phyloP scores from a whole-genome alignment of 53 echinoderm and acorn worm genomes.

The Holothuria leucospilota region DNA sequence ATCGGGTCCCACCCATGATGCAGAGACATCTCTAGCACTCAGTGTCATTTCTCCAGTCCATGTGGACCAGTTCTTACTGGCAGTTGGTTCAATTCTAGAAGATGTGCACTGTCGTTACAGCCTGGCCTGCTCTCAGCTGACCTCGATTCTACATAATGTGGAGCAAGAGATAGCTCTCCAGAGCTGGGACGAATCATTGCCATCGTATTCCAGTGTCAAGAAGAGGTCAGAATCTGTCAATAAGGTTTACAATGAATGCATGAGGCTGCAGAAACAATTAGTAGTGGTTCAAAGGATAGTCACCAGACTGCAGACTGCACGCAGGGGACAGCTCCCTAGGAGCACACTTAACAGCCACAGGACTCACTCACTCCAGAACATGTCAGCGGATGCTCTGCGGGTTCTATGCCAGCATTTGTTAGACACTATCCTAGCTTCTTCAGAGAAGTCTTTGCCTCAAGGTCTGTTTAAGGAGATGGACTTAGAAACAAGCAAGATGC shows the following conservation, averaged over 20 bases:
- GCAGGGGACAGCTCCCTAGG: background rate
- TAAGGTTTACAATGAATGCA: slow-evolving; percentile 80
- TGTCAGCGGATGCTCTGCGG: slow-evolving; percentile 83
- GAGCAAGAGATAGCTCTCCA: slow-evolving; percentile 51
- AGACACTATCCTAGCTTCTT: slow-evolving; percentile 78
- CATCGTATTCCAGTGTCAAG: slow-evolving; percentile 33
- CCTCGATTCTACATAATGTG: slow-evolving; percentile 66
- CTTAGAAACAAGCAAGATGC: slow-evolving; percentile 83
- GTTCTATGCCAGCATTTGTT: slow-evolving; percentile 89
- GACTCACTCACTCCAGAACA: slow-evolving; percentile 63
- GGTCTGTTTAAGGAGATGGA: slow-evolving; percentile 73
- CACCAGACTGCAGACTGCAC: slow-evolving; percentile 59
- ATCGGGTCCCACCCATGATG: slow-evolving; percentile 51
- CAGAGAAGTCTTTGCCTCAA: slow-evolving; percentile 50
- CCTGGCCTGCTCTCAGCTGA: slow-evolving; percentile 83
- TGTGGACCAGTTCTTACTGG: slow-evolving; percentile 82
- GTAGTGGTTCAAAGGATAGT: slow-evolving; percentile 81
- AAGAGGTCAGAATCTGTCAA: slow-evolving; percentile 67
- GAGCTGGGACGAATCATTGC: slow-evolving; percentile 29
- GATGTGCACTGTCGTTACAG: slow-evolving; percentile 96
- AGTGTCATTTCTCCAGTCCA: slow-evolving; percentile 51
- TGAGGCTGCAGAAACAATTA: slow-evolving; percentile 86
- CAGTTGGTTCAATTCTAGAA: slow-evolving; percentile 80
- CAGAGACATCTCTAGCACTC: slow-evolving; percentile 36
- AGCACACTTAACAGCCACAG: slow-evolving; percentile 50